Evolutionary conservation across 2,113 vertebrate species (phyloP).

Genomic region (Charadrius vociferus): DNA sequence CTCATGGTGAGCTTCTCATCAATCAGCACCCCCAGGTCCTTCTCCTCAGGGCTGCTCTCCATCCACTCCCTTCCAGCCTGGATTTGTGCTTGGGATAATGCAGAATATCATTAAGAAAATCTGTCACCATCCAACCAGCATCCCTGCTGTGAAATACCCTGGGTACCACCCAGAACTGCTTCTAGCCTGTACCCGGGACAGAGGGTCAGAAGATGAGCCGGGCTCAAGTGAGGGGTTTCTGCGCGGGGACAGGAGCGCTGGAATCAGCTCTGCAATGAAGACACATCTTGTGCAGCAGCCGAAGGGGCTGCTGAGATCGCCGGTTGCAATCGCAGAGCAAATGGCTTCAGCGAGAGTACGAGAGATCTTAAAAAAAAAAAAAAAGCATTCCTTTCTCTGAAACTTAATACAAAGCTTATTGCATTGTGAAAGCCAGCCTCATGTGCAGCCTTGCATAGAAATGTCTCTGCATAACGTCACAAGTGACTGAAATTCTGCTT

Average conservation of each 20-base stretch:
- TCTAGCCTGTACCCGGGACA: no score
- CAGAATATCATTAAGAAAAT: not conserved
- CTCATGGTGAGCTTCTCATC: no score
- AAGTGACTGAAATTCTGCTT: no score
- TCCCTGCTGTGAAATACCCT: fast-evolving
- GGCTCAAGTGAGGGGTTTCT: not conserved
- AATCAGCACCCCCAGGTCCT: no score
- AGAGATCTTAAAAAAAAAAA: not conserved
- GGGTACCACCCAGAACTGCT: no score
- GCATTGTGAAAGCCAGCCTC: no score
- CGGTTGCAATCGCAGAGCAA: not conserved
- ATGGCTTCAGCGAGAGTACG: not conserved
- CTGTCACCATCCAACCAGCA: not conserved
- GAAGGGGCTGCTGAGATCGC: not conserved
- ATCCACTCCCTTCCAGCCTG: no score
- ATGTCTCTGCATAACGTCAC: no score
- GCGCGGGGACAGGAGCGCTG: fast-evolving
- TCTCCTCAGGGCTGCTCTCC: no score
- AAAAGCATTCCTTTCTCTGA: not conserved
- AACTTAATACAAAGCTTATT: no score
- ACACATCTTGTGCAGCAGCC: not conserved
- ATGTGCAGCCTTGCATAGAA: no score
- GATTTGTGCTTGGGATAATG: no score
- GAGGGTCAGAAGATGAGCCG: not conserved
- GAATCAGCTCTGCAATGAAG: not conserved